Evolutionary conservation across 2,888 invertebrate species (phyloP), one percentile per base, ranked within the genome.

Genomic region (Galeruca laticollis): DNA sequence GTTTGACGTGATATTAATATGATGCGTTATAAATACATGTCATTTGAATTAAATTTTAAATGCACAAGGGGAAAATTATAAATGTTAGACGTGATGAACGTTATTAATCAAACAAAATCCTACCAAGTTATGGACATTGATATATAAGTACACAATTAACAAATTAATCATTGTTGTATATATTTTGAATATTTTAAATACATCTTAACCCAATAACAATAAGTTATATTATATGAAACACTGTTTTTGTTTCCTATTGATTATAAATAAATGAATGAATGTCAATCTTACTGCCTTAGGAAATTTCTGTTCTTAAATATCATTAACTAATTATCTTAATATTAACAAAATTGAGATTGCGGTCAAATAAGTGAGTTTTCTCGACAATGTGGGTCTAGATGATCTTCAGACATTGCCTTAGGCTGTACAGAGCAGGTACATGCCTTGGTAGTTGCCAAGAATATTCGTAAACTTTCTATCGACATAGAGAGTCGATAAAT

Each of bases 381-480:
- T 66, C 13, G 51, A 37, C 59, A 54, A 66, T 66, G 66, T 66
- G 37, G 66, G 66, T 66, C 66, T 66, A 66, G 66, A 64, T 57
- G 57, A 66, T 35, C 66, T 59, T 60, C 49, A 66, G 66, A 66
- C 66, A 51, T 10, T 21, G 60, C 66, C 59, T 51, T 10, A 66
- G 40, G 66, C n/a, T 18, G 51, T 51, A 20, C 26, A 8, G 60
- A 66, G 59, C 66, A 66, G 66, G 66, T 66, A 51, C 59, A 37
- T 33, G 13, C 9, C 51, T n/a, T 52, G n/a, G 52, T 43, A 37
- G 63, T 47, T 15, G 47, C 47, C 47, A 18, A 47, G 47, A 47
- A 15, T 18, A 6, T 47, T 47, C 9, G 9, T 8, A 9, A 47
- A 47, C 47, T 47, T 47, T 47, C 47, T 47, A 47, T 18, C 15